Evolutionary conservation across 2,888 invertebrate species (phyloP), one percentile per base, ranked within the genome.

Genomic region (Barypeithes pellucidus): DNA sequence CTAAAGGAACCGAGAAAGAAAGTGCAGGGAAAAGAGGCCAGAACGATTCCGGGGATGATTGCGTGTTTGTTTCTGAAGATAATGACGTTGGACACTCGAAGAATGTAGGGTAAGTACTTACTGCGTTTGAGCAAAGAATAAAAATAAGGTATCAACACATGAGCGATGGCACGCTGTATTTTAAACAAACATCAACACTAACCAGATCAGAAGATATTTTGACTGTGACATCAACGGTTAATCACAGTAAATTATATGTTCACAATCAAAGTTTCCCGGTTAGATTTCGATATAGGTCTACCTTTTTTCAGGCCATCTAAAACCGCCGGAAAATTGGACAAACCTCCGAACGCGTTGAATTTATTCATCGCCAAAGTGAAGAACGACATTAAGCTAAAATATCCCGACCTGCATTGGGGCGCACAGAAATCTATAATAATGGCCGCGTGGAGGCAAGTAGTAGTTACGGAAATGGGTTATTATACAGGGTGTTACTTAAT

Each of bases 381-480:
- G 16, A 16, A 7, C 11, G 54, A 57, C 3, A 57, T 57, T 3
- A 8, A 57, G 33, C 0, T 8, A 5, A 57, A 33, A 11, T 33
- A 33, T 18, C 54, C 54, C 1, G 2, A 9, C 2, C 11, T 57
- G 16, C 24, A 0, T 3, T 33, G 18, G 33, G 18, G 18, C 8
- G n/a, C 41, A 4, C 41, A 41, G 24, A 20, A 14, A 12, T n/a
- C 0, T 14, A 45, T 43, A 7, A 61, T 61, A 22, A 5, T 62
- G 18, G 16, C 16, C 41, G 43, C 47, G 4, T 62, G 62, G 62
- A 45, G 24, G 43, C 24, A 22, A 47, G 47, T 47, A n/a, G n/a
- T n/a, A n/a, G n/a, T n/a, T n/a, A n/a, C n/a, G n/a, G n/a, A n/a
- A n/a, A n/a, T n/a, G n/a, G n/a, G n/a, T n/a, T n/a, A n/a, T n/a